Base-by-base conservation (phyloP, 1,140 invertebrate genomes). In the Diorhabda carinulata region DNA sequence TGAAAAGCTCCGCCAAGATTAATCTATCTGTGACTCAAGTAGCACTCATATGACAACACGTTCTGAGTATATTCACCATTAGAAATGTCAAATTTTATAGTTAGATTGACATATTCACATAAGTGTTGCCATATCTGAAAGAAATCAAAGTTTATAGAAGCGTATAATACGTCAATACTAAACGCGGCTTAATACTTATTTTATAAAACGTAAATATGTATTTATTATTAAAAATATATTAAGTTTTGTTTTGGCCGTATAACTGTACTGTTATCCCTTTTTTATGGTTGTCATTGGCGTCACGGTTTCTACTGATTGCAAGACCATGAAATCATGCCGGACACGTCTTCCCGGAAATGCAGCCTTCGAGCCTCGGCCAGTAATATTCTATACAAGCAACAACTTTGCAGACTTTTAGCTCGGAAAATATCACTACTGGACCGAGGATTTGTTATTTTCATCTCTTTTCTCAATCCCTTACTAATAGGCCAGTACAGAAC, bases 231-330 rank as follows among this genome's bases (percentile, higher is more conserved):
- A 25, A 25, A 25, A 25, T 25, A 25, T 25, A 25, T 25, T 25
- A 25, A 25, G 25, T 25, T 52, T 8, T 52, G 4, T 52, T 52
- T 52, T 52, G 47, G 47, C 47, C 56, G 44, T 10, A 57, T 10
- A 47, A 52, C 41, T 42, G 43, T 44, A 25, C 65, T 44, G 8
- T 67, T 56, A 56, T 60, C 58, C 57, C 61, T 6, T 10, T 56
- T 5, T 43, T 43, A 52, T 41, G 65, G 65, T 67, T 67, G 65
- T 67, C 65, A 67, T 67, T 67, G 65, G 57, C 58, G 65, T 67
- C 65, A 67, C 65, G 65, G 65, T 42, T 45, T n/a, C 57, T 45
- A 43, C 57, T 67, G 65, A 67, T 67, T 67, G 65, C 65, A 43
- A 60, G 57, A 60, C 41, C 41, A n/a, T 43, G 65, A 67, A 60